Evolutionary conservation across 2,888 invertebrate genomes (phyloP), one percentile per base, ranked within the genome.

Genomic region (Drosophila nigricruria): DNA sequence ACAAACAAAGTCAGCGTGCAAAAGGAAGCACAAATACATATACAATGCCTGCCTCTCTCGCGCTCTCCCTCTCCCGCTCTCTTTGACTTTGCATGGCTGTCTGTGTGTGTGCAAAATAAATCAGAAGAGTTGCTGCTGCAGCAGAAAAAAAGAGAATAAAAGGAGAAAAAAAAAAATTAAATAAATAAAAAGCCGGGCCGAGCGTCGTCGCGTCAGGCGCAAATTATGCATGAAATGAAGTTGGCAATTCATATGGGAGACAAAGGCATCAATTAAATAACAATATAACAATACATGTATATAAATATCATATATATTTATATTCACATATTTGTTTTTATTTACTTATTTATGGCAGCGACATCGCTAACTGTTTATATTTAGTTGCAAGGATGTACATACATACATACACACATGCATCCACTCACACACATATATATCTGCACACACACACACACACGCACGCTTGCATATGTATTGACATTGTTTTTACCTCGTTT

Each of bases 341-440:
- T 52, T 74, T 77, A 57, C 65, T 73, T 73, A 65, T 77, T 73
- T 73, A 62, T 60, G 58, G 47, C 64, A 59, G 8, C 63, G 62
- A 61, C 23, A 61, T 42, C 52, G 42, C 38, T 34, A 36, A 69
- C 49, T 76, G 77, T 77, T 73, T 81, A 80, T 81, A 81, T 79
- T 81, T 79, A 81, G 78, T 77, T 67, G 78, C 78, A 79, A 79
- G 79, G 79, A 79, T 79, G 66, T 56, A 80, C 52, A 75, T 38
- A 45, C n/a, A 52, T 9, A 57, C 56, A 36, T 43, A 74, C 50
- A 73, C 25, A 49, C 34, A 58, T 52, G 36, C 23, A 16, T 20
- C n/a, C n/a, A 10, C 18, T 23, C 43, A 43, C 23, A 23, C 5
- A 56, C 43, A 25, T 42, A 74, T 43, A 70, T 25, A 47, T 10